These are phyloP conservation scores for Formica exsecta DNA, from an alignment of 1,140 invertebrate genomes.

Conservation along the genomic window DNA sequence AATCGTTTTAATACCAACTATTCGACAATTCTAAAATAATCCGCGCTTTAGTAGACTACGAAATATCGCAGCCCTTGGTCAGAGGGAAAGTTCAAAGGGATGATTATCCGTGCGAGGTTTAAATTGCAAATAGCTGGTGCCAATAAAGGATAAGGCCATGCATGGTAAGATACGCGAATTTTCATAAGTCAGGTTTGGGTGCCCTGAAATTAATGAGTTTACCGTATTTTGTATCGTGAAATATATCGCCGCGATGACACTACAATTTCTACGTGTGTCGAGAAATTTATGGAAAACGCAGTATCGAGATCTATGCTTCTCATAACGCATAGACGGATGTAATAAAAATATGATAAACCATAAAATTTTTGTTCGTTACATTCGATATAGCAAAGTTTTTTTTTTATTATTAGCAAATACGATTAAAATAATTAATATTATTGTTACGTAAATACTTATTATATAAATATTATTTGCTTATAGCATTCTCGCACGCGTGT, in stretches of 20 bases:
- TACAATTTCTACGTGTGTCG: conserved; percentile 32
- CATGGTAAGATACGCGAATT: conserved; percentile 22
- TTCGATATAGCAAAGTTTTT: background rate
- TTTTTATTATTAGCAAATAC: background rate
- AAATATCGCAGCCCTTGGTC: conserved; percentile 24
- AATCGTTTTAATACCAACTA: conserved; percentile 51
- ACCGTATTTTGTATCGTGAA: conserved; percentile 32
- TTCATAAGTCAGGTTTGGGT: conserved; percentile 32
- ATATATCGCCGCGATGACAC: conserved; percentile 43
- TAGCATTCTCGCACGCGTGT: background rate
- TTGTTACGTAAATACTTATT: background rate
- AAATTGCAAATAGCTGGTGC: conserved; percentile 63
- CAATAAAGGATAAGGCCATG: background rate
- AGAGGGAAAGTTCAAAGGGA: conserved; percentile 36
- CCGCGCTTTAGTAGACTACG: conserved; percentile 26
- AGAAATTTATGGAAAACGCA: conserved; percentile 54
- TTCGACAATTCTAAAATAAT: conserved; percentile 43
- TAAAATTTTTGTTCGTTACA: background rate
- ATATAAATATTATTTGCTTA: background rate
- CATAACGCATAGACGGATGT: conserved; percentile 20
- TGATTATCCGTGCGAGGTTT: conserved; percentile 63
- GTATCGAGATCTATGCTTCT: conserved; percentile 31
- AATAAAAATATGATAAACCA: conserved; percentile 4
- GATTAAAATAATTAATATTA: conserved; percentile 34
- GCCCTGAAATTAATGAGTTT: conserved; percentile 46